Base-by-base conservation (phyloP, 2,113 vertebrate genomes). In the Cephalopholis sonnerati region DNA sequence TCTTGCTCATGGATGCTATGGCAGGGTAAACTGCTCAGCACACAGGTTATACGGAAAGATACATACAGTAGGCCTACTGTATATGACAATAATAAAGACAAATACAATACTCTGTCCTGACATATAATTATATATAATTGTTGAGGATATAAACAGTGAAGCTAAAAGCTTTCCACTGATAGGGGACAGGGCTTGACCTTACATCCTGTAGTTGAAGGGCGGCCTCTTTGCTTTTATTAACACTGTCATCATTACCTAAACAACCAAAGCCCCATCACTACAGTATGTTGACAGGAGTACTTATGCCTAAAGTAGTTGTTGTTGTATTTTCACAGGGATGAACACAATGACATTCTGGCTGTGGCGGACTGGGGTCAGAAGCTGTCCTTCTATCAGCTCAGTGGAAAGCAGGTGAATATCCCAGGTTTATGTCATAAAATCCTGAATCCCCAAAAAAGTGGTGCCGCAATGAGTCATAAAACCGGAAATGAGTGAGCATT, bases 281-380 rank as follows among this genome's bases (percentile, higher is more conserved):
- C 62, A 51, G 59, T 32, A 46, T 84, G 11, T 71, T 86, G 51
- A 82, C 64, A 79, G 58, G 55, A 87, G 44, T 61, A 51, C 44
- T 75, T 73, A 54, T 0, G 20, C 39, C 48, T 67, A 16, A 64
- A 69, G 36, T 79, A 15, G 53, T 80, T 65, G 88, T 46, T 84
- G 36, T 87, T 85, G 77, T 77, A 59, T 69, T 83, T 81, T 86
- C 68, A 32, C 90, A 99, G 98, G 94, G 97, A 99, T 88, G 98
- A 98, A 54, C 97, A 97, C 94, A 98, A 97, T 93, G 98, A 99
- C 91, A 96, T 98, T 86, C 93, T 99, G 91, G 98, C 98, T 71
- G 97, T 99, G 83, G 97, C 98, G 91, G 98, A 99, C 88, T 99
- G 98, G 98, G 97, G 98, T 65, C 98, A 98, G 93, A 98, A 95